Conservation (phyloP, 1,140 invertebrate genomes). For the Cotesia typhae region DNA sequence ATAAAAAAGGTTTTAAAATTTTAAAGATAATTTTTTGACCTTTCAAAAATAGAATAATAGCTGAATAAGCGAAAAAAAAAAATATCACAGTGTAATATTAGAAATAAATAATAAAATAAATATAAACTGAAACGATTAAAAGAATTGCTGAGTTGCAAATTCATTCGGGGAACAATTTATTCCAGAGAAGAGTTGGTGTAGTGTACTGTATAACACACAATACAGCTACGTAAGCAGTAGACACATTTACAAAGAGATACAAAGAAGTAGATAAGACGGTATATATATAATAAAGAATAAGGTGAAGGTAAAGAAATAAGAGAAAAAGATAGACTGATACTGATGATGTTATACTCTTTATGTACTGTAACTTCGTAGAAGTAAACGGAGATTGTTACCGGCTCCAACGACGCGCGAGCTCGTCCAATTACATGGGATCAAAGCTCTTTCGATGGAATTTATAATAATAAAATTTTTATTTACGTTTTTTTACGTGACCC, state of each 20-base stretch:
- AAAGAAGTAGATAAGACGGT: not conserved
- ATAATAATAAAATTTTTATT: too few species aligned
- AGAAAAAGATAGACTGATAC: conserved; percentile 2
- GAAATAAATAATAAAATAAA: not conserved
- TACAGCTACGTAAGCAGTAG: conserved; percentile 19
- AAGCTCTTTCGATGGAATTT: conserved; percentile 17
- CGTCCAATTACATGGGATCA: conserved; percentile 37
- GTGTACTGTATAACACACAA: not conserved
- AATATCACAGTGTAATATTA: not conserved
- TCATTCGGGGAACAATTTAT: conserved; percentile 28
- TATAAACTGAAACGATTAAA: conserved; percentile 12
- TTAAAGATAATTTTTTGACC: too few species aligned
- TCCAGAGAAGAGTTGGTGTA: conserved; percentile 9
- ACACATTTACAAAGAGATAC: not conserved
- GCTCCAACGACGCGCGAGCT: conserved; percentile 11
- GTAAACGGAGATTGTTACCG: conserved; percentile 29
- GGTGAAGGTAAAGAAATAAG: not conserved
- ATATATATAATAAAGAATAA: not conserved
- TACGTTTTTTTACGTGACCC: too few species aligned
- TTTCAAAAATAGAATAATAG: too few species aligned
- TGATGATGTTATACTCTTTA: conserved; percentile 6
- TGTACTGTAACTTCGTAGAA: conserved; percentile 16
- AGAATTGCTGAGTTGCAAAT: conserved; percentile 25
- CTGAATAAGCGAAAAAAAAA: not conserved
- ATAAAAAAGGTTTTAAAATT: too few species aligned